These are phyloP conservation scores for Empidonax alnorum DNA, from an alignment of 2,113 vertebrate species.

Conservation along the genomic window DNA sequence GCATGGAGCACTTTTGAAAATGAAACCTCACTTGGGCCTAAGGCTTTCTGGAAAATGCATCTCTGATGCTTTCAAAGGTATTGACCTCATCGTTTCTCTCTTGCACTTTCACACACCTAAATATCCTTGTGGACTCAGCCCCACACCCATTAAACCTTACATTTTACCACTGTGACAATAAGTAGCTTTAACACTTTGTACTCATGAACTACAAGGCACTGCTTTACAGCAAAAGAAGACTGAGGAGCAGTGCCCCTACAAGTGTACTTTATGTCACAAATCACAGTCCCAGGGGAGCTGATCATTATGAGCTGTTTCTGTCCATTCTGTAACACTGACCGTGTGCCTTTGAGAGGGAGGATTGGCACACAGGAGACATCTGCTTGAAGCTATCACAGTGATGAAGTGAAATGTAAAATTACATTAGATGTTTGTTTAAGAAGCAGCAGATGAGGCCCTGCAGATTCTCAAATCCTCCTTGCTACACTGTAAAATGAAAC, in stretches of 20 bases:
- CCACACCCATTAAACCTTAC: not conserved
- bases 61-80: not conserved
- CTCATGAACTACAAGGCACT: not conserved
- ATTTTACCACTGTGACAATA: conserved; percentile 12
- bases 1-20: conserved; percentile 4
- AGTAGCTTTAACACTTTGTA: not conserved
- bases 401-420: conserved; percentile 79
- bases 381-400: conserved; percentile 54
- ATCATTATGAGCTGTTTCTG: not conserved
- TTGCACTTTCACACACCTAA: not conserved
- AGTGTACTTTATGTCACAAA: not conserved
- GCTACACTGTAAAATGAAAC: conserved; percentile 69
- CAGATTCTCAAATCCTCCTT: conserved; percentile 70
- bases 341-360: not conserved
- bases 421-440: conserved; percentile 76
- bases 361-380: conserved; percentile 9
- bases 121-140: not conserved
- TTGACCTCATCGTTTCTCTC: not conserved
- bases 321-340: not conserved
- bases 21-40: not conserved
- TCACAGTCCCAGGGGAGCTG: not conserved
- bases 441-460: conserved; percentile 75
- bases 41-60: conserved; percentile 5
- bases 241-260: not conserved
- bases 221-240: not conserved